Percentiles rank a stretch among this genome's conserved stretches.
These are phyloP conservation scores for Oryzias melastigma DNA, from an alignment of 2,113 vertebrate species.

Conservation along the genomic window DNA sequence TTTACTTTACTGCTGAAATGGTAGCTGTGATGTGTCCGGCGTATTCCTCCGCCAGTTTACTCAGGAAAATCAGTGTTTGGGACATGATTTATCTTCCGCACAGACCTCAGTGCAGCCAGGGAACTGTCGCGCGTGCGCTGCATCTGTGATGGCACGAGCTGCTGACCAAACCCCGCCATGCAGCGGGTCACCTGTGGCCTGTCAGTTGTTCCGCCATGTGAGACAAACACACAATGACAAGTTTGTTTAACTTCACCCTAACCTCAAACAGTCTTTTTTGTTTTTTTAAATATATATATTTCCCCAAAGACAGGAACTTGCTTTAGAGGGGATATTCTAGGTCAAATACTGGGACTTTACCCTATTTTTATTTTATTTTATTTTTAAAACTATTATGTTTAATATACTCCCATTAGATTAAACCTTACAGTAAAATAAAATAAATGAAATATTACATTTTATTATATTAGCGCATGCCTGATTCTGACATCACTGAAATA, in stretches of 20 bases:
- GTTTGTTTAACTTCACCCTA: too few species aligned
- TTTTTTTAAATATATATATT: too few species aligned
- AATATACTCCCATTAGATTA: not conserved
- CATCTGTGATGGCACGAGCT: slow-evolving; percentile 42
- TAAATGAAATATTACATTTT: too few species aligned
- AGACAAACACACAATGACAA: not conserved
- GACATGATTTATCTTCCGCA: not conserved
- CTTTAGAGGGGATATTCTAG: too few species aligned
- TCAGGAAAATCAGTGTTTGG: not conserved
- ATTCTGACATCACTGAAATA: too few species aligned
- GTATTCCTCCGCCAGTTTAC: too few species aligned
- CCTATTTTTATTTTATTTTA: too few species aligned
- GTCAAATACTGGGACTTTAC: too few species aligned
- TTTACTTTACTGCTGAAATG: not conserved
- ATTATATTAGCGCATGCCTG: too few species aligned
- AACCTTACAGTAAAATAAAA: not conserved
- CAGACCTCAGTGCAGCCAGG: not conserved
- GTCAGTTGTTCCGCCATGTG: slow-evolving; percentile 50
- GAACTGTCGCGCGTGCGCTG: slow-evolving; percentile 33
- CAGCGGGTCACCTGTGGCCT: slow-evolving; percentile 51
- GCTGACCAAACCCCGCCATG: slow-evolving; percentile 23
- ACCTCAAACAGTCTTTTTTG: too few species aligned
- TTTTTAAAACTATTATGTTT: not conserved
- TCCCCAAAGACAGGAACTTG: too few species aligned
- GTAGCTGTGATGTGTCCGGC: too few species aligned